Evolutionary conservation across 2,797 vertebrate species (phyloP).

Genomic region (Erethizon dorsatum): DNA sequence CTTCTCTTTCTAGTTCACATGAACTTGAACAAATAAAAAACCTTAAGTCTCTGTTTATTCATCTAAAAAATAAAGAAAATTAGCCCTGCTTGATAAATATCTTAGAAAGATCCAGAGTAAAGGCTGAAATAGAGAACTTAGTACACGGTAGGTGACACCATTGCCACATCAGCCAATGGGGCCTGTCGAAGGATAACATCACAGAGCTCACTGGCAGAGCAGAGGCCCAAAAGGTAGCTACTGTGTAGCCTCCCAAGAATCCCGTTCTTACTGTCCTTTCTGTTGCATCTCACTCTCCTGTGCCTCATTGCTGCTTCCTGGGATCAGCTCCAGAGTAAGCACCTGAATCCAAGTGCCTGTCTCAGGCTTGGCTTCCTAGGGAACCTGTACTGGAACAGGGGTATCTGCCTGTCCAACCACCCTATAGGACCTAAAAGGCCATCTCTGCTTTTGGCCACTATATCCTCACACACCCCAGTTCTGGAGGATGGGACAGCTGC

Average conservation of each 20-base stretch:
- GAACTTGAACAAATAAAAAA: not conserved
- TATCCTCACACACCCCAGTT: not conserved
- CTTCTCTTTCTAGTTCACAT: not conserved
- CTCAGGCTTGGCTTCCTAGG: not conserved
- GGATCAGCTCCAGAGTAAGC: not conserved
- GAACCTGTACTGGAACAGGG: not conserved
- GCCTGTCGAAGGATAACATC: not conserved
- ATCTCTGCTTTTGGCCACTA: not conserved
- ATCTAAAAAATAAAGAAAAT: not conserved
- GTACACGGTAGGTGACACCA: not conserved
- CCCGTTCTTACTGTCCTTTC: too few relatives aligned
- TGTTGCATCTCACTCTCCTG: not conserved
- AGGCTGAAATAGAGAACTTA: not conserved
- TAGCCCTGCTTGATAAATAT: not conserved
- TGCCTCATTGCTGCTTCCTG: not conserved
- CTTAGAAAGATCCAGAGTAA: not conserved
- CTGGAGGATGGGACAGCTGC: not conserved
- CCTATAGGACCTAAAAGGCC: not conserved
- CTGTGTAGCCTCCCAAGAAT: not conserved
- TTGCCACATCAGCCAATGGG: rapidly evolving
- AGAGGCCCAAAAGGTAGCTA: not conserved
- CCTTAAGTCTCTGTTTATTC: not conserved
- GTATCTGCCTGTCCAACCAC: not conserved
- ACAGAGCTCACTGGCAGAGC: not conserved
- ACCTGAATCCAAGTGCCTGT: not conserved